Percentiles rank a stretch among this genome's conserved stretches.
These are phyloP conservation scores for Heliothis virescens DNA, from an alignment of 1,140 invertebrate genomes.

Conservation along the genomic window DNA sequence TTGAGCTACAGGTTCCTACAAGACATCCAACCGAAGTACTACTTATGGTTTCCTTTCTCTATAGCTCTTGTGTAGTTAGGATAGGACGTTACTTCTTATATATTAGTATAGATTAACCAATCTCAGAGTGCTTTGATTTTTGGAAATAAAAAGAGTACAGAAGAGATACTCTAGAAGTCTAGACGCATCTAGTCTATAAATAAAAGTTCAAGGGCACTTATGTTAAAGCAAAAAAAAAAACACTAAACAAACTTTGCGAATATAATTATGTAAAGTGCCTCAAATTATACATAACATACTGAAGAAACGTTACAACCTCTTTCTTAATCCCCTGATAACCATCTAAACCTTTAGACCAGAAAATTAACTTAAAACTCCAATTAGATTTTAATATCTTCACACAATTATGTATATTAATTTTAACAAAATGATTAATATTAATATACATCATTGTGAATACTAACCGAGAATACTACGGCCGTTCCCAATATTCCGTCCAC, in stretches of 20 bases:
- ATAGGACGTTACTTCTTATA: too few relatives aligned
- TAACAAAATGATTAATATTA: conserved; percentile 22
- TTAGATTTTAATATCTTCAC: conserved; percentile 9
- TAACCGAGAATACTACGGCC: too few relatives aligned
- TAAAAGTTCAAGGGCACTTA: conserved; percentile 11
- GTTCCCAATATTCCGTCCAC: too few relatives aligned
- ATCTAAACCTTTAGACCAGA: conserved; percentile 38
- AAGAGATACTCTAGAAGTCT: too few relatives aligned
- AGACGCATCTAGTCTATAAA: background rate
- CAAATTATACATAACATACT: conserved; percentile 12
- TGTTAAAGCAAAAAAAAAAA: background rate
- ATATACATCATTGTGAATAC: too few relatives aligned
- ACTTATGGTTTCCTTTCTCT: background rate
- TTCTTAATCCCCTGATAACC: conserved; percentile 3
- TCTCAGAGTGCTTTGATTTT: too few relatives aligned
- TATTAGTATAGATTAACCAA: too few relatives aligned
- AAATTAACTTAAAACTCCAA: conserved; percentile 32
- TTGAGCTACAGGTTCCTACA: background rate
- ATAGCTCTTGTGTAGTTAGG: too few relatives aligned
- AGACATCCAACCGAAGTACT: background rate
- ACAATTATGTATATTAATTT: background rate
- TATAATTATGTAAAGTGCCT: conserved; percentile 35
- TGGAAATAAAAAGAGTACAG: too few relatives aligned
- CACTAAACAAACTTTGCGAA: background rate
- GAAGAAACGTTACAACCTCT: conserved; percentile 16